A percentile compares a stretch with the other conserved stretches of the same genome.
Conservation (phyloP, 2,888 invertebrate genomes). For the Macrophya alboannulata region DNA sequence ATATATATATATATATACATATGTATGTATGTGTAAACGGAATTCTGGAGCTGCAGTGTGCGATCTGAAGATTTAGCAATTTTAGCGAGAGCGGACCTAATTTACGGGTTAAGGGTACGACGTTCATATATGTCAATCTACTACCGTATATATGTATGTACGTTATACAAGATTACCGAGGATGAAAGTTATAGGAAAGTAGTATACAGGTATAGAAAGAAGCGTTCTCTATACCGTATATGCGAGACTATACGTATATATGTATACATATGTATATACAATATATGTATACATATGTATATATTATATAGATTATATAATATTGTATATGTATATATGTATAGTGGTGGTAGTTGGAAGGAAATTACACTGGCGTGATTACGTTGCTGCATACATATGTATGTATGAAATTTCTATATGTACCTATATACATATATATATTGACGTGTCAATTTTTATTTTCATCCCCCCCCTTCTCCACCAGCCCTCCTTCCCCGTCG, state of each 20-base stretch:
- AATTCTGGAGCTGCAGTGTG: not conserved
- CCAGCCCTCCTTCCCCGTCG: not conserved
- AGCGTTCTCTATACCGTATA: not conserved
- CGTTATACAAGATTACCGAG: not conserved
- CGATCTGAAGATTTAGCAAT: conserved; percentile 1
- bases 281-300: not conserved
- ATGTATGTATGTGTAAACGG: not conserved
- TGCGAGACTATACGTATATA: not conserved
- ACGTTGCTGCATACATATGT: not conserved
- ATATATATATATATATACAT: too few species aligned
- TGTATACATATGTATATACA: too few species aligned
- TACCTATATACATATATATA: not conserved
- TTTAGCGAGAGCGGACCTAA: not conserved
- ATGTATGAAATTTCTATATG: not conserved
- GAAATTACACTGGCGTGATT: conserved; percentile 39
- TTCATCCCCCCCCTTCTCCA: not conserved
- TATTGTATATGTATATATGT: too few species aligned
- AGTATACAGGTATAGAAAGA: not conserved
- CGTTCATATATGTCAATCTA: not conserved
- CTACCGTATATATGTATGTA: not conserved
- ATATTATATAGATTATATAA: not conserved
- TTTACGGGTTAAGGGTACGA: conserved; percentile 11
- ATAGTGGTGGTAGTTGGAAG: not conserved
- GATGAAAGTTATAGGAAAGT: not conserved
- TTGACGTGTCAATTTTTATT: not conserved